phyloP scores from a whole-genome alignment of 2,113 vertebrate species.

The Corythaeola cristata region DNA sequence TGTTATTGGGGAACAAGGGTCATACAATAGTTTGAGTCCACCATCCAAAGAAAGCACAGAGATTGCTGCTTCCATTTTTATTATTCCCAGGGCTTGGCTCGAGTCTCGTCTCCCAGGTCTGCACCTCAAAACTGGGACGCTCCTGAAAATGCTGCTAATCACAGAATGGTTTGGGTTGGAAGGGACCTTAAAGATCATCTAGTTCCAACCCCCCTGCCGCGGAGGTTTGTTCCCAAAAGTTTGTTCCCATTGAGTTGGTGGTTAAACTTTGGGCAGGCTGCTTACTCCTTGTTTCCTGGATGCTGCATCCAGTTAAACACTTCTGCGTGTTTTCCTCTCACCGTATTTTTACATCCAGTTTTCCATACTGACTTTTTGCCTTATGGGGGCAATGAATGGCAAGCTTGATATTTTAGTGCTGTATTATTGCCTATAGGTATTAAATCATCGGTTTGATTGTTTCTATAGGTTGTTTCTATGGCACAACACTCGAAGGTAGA shows the following conservation, averaged over 20 bases:
- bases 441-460: background rate
- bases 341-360: background rate
- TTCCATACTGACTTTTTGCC: background rate
- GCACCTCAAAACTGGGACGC: background rate
- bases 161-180: no score
- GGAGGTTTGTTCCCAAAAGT: background rate
- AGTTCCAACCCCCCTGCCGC: no score
- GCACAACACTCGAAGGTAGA: background rate
- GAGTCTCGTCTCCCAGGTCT: background rate
- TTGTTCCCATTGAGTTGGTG: background rate
- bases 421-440: background rate
- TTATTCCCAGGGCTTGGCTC: background rate
- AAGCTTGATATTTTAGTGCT: background rate
- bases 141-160: background rate
- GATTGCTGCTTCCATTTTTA: background rate
- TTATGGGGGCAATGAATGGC: background rate
- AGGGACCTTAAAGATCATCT: no score
- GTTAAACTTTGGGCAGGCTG: background rate
- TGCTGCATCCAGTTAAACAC: background rate
- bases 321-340: background rate
- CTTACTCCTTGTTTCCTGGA: background rate
- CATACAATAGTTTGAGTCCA: background rate
- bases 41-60: background rate
- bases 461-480: background rate
- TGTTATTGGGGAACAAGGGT: background rate